Conservation (phyloP, 2,888 invertebrate species). For the Neuroscelio doddi region DNA sequence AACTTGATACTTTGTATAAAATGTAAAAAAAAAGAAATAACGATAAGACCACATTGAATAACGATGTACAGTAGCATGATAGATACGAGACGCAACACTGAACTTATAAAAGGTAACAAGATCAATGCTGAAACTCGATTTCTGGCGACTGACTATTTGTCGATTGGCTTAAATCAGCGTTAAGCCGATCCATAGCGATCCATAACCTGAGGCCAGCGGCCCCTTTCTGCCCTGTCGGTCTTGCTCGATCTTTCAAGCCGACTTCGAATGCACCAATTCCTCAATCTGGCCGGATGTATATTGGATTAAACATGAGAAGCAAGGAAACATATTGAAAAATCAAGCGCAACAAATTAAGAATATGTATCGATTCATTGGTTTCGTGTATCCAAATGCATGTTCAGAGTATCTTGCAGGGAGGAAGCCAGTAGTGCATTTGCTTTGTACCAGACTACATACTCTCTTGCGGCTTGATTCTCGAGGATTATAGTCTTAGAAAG, state of each 20-base stretch:
- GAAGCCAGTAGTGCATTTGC: slow-evolving; percentile 27
- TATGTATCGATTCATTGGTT: slow-evolving; percentile 3
- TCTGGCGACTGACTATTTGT: slow-evolving; percentile 67
- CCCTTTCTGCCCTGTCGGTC: slow-evolving; percentile 56
- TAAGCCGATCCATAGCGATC: slow-evolving; percentile 72
- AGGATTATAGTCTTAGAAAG: slow-evolving; percentile 38
- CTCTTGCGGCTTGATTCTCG: slow-evolving; percentile 43
- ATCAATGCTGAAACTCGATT: slow-evolving; percentile 65
- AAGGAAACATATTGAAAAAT: slow-evolving; percentile 11
- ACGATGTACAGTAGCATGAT: slow-evolving; percentile 33
- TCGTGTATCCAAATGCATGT: slow-evolving; percentile 4
- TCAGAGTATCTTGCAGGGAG: slow-evolving; percentile 30
- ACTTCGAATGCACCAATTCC: slow-evolving; percentile 41
- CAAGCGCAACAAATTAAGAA: slow-evolving; percentile 25
- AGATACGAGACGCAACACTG: slow-evolving; percentile 64
- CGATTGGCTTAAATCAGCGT: slow-evolving; percentile 72
- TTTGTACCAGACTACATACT: slow-evolving; percentile 9
- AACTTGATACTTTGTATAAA: slow-evolving; percentile 8
- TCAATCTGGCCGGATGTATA: slow-evolving; percentile 23
- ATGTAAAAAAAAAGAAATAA: slow-evolving; percentile 19
- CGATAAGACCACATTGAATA: slow-evolving; percentile 31
- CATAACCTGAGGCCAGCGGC: slow-evolving; percentile 60
- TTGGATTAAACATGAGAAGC: slow-evolving; percentile 21
- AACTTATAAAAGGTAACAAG: slow-evolving; percentile 70
- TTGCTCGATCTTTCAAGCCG: slow-evolving; percentile 23